These are phyloP conservation scores for Pteropus rufus DNA, from an alignment of 2,797 vertebrate genomes.

Conservation along the genomic window DNA sequence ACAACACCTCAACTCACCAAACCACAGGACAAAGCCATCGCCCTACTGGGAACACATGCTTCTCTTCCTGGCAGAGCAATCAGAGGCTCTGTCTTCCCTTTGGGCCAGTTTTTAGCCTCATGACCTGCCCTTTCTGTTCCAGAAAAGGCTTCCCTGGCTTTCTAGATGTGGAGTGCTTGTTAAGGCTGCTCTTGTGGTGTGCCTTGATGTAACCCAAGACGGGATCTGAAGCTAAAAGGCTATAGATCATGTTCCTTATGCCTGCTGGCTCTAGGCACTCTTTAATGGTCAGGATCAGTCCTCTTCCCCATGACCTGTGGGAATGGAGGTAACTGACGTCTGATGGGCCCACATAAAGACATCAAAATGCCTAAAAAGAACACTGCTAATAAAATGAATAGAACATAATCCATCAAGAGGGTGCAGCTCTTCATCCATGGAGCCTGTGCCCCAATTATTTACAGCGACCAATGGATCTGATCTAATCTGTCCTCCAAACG, in stretches of 20 bases:
- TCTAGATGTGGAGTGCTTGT: background rate
- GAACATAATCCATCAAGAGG: background rate
- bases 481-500: background rate
- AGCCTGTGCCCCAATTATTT: background rate
- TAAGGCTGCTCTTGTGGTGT: background rate
- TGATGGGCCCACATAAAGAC: background rate
- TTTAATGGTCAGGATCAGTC: background rate
- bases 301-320: background rate
- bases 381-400: background rate
- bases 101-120: background rate
- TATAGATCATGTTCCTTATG: background rate
- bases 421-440: background rate
- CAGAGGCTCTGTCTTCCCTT: background rate
- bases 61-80: background rate
- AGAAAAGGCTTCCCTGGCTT: background rate
- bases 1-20: background rate
- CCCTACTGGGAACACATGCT: background rate
- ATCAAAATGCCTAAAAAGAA: background rate
- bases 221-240: background rate
- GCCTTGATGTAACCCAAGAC: background rate
- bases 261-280: background rate
- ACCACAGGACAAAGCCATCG: background rate
- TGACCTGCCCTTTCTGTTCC: background rate
- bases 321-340: background rate
- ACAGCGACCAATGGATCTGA: background rate